Percentiles rank a stretch among this genome's conserved stretches.
phyloP scores from a whole-genome alignment of 2,888 invertebrate species.

The Troides helena region DNA sequence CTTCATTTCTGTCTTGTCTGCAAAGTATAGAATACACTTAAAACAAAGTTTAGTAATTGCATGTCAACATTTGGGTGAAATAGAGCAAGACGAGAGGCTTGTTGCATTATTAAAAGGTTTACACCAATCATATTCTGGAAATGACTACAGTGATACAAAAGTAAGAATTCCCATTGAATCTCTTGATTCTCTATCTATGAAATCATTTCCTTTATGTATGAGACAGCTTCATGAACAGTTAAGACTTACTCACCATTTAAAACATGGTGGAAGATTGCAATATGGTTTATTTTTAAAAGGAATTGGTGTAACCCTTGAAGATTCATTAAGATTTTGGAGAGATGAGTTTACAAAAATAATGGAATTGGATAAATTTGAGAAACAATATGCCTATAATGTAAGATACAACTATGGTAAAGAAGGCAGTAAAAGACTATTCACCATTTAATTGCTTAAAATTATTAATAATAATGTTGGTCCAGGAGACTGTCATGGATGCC shows the following conservation, averaged over 20 bases:
- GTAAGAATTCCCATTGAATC: constrained; percentile 85
- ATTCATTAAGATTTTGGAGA: constrained; percentile 93
- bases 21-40: constrained; percentile 86
- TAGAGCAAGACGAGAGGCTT: constrained; percentile 93
- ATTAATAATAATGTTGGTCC: constrained; percentile 87
- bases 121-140: constrained; percentile 91
- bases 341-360: constrained; percentile 93
- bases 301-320: constrained; percentile 94
- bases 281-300: constrained; percentile 97
- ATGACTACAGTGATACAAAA: constrained; percentile 83
- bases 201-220: constrained; percentile 98
- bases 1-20: constrained; percentile 89
- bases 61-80: constrained; percentile 83
- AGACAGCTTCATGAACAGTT: constrained; percentile 91
- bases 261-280: constrained; percentile 92
- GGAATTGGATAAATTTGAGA: constrained; percentile 94
- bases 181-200: constrained; percentile 87
- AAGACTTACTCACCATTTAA: constrained; percentile 90
- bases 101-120: constrained; percentile 86
- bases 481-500: constrained; percentile 96
- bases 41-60: constrained; percentile 85
- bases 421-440: constrained; percentile 92
- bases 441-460: constrained; percentile 96
- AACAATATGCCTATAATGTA: constrained; percentile 93
- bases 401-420: constrained; percentile 97